Percentiles rank a stretch among this genome's conserved stretches.
These are phyloP conservation scores for Trachelus troglodyta DNA, from an alignment of 2,888 invertebrate genomes.

Conservation along the genomic window DNA sequence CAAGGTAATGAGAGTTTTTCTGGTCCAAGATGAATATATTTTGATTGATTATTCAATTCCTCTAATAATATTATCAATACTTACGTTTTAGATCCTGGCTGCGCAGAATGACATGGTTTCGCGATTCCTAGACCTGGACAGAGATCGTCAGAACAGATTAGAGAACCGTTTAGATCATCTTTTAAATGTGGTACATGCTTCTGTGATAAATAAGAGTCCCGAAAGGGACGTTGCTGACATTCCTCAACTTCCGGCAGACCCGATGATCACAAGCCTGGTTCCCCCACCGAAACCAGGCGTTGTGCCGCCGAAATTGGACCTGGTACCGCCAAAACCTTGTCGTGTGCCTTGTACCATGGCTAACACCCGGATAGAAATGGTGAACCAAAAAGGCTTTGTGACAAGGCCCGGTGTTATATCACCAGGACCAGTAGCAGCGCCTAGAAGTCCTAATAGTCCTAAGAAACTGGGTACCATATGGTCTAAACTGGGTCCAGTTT, in stretches of 20 bases:
- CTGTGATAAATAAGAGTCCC: constrained; percentile 51
- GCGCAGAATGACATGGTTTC: constrained; percentile 62
- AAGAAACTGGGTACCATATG: constrained; percentile 54
- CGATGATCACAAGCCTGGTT: constrained; percentile 46
- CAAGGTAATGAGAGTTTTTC: constrained; percentile 44
- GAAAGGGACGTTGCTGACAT: constrained; percentile 39
- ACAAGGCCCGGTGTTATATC: constrained; percentile 59
- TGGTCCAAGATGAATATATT: neutral
- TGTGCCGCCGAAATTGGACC: constrained; percentile 58
- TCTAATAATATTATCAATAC: neutral
- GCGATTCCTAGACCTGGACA: constrained; percentile 57
- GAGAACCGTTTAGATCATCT: constrained; percentile 61
- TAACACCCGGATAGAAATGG: constrained; percentile 45
- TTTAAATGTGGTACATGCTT: constrained; percentile 57
- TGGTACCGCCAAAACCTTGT: constrained; percentile 63
- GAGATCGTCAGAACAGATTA: constrained; percentile 60
- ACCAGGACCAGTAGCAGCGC: constrained; percentile 46
- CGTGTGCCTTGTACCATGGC: constrained; percentile 57
- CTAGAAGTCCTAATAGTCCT: constrained; percentile 19
- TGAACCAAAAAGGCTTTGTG: constrained; percentile 50
- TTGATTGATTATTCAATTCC: neutral
- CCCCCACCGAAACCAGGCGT: constrained; percentile 60
- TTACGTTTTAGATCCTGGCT: constrained; percentile 51
- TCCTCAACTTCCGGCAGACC: constrained; percentile 32
- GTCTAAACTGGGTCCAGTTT: constrained; percentile 61